These are phyloP conservation scores for Thalassophryne amazonica DNA, from an alignment of 2,797 vertebrate species.

Conservation along the genomic window DNA sequence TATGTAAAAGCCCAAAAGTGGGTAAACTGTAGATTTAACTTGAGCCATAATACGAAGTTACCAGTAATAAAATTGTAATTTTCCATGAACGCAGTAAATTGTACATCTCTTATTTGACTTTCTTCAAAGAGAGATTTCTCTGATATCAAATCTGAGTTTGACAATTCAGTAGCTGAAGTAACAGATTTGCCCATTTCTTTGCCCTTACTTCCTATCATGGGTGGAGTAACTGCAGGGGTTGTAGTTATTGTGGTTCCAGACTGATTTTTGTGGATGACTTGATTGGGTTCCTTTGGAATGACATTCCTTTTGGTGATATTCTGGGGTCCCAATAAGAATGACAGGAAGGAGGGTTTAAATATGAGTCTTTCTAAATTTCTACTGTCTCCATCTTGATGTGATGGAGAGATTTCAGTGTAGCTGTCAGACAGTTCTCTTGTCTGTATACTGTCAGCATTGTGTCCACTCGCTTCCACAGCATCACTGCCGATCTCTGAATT, in stretches of 20 bases:
- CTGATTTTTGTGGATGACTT: neutral
- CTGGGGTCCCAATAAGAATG: neutral
- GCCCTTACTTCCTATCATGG: conserved; percentile 2
- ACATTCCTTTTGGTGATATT: neutral
- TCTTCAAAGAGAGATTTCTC: conserved; percentile 13
- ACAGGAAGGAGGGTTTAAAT: neutral
- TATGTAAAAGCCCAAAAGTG: no score
- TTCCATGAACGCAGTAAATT: neutral
- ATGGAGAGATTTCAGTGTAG: neutral
- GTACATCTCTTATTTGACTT: conserved; percentile 9
- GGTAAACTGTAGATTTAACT: no score
- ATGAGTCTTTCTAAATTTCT: neutral
- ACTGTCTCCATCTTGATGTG: neutral
- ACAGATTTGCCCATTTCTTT: conserved; percentile 23
- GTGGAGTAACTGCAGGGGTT: conserved; percentile 1
- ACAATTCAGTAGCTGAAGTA: conserved; percentile 18
- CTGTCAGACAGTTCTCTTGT: neutral
- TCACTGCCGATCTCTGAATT: conserved; percentile 2
- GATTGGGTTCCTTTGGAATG: conserved; percentile 1
- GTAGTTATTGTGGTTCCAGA: conserved; percentile 23
- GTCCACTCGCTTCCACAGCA: conserved; percentile 36
- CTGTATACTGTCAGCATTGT: neutral
- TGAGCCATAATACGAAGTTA: no score
- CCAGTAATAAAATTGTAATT: conserved; percentile 17
- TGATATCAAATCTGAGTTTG: conserved; percentile 7